phyloP scores from a whole-genome alignment of 92 coral and sea anemone species.

The Zoanthus solanderi region DNA sequence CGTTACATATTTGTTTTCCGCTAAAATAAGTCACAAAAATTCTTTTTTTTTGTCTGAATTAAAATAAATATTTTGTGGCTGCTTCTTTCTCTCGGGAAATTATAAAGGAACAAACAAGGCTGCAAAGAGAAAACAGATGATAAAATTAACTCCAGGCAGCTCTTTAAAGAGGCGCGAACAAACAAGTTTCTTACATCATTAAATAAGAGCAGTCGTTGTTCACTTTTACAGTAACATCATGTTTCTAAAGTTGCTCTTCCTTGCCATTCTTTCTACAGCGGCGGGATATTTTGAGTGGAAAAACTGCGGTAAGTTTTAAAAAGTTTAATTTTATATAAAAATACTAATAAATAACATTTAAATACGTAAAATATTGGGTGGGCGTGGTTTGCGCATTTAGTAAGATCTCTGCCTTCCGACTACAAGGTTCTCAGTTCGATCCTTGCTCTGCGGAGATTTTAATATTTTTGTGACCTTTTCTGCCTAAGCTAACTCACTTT shows the following conservation, averaged over 20 bases:
- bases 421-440: too few relatives aligned
- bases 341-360: too few relatives aligned
- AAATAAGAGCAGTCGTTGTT: too few relatives aligned
- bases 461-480: too few relatives aligned
- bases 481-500: too few relatives aligned
- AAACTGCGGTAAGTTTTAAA: slow-evolving; percentile 15
- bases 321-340: not conserved
- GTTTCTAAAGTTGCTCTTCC: slow-evolving; percentile 5
- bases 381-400: too few relatives aligned
- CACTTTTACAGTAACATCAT: not conserved
- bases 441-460: too few relatives aligned
- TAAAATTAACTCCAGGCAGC: not conserved
- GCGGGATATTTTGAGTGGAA: slow-evolving; percentile 33
- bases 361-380: too few relatives aligned
- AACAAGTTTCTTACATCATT: not conserved
- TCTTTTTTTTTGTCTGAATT: too few relatives aligned
- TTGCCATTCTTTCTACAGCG: slow-evolving; percentile 1
- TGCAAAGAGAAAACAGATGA: slow-evolving; percentile 12
- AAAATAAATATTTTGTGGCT: not conserved
- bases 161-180: not conserved
- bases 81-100: not conserved
- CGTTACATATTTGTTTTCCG: too few relatives aligned
- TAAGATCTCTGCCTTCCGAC: too few relatives aligned
- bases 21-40: too few relatives aligned
- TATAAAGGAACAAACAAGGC: slow-evolving; percentile 15